Base-by-base conservation (phyloP, 2,888 invertebrate genomes). In the Campoplex nolae region DNA sequence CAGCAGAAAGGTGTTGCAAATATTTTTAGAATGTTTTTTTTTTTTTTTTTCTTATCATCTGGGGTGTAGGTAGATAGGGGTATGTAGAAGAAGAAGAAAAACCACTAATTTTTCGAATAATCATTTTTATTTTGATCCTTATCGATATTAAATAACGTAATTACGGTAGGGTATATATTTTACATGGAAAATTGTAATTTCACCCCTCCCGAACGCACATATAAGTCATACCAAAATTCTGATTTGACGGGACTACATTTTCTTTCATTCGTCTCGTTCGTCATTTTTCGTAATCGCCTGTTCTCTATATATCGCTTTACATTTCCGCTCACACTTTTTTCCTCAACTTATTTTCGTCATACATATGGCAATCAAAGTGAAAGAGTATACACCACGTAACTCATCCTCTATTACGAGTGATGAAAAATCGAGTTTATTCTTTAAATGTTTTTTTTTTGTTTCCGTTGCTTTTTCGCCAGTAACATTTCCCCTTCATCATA, bases 71-170 rank as follows among this genome's bases (percentile, higher is more conserved):
- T 23, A 23, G 23, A 23, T 23, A 23, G 13, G 11, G 45, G 2
- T 4, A 16, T 6, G n/a, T 7, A 2, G 2, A 28, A 28, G 51
- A 45, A 58, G 9, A 11, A 79, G 38, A 38, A 38, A 6, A 68
- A 54, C 23, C 28, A 68, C 62, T 54, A 18, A 45, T 71, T 68
- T 86, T 79, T 89, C 92, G 93, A 93, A 93, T 93, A 93, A 93
- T 93, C 92, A 92, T 88, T 93, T 93, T 93, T 93, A 93, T 93
- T 93, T 93, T 92, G 87, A 92, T 93, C 90, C 93, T 93, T 93
- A 93, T 93, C 90, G 92, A 93, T 93, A 93, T 93, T 93, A 93
- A 93, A 93, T 93, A 93, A 93, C 93, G 93, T 92, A 93, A 92
- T 93, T 93, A 93, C 91, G 91, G 93, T 87, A 93, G 91, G 92